Evolutionary conservation across 1,140 invertebrate genomes (phyloP), one percentile per base, ranked within the genome.

Genomic region (Ooceraea biroi): DNA sequence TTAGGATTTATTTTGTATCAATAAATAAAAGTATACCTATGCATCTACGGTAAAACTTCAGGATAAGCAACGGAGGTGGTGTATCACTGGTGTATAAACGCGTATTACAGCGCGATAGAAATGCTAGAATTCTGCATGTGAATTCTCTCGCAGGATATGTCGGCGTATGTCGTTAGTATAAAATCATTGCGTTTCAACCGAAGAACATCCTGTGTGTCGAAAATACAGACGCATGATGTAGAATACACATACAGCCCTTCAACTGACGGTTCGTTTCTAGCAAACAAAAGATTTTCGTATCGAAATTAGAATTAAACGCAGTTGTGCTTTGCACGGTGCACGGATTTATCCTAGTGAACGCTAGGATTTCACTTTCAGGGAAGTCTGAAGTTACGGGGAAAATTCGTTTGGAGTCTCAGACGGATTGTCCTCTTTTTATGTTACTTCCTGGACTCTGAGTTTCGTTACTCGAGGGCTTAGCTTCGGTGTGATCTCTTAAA

Each of bases 21-120:
- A 91, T 91, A 90, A 91, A 91, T 90, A 91, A 88, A 89, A 76
- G 77, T 46, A 69, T 46, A 80, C 17, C 46, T 80, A 90, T 82
- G 10, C 85, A 77, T 80, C 41, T 66, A 65, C 22, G 48, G 48
- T 57, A 27, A 63, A 77, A 85, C 11, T 17, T 66, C 48, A 71
- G 27, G 48, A 52, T 68, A n/a, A 36, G 12, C 22, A 77, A 65
- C 61, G 10, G 19, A 65, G 19, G 25, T 41, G 1, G 27, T 77
- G 48, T 68, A 66, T 58, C 66, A 84, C 78, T 36, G n/a, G n/a
- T n/a, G n/a, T n/a, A n/a, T n/a, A n/a, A n/a, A n/a, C n/a, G n/a
- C n/a, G 68, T 61, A 5, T 61, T 36, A 36, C 36, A 65, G 48
- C 44, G n/a, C 44, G n/a, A 50, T 44, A 48, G 10, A 84, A 78